phyloP scores from a whole-genome alignment of 2,888 invertebrate genomes.

The Orthosia gracilis region DNA sequence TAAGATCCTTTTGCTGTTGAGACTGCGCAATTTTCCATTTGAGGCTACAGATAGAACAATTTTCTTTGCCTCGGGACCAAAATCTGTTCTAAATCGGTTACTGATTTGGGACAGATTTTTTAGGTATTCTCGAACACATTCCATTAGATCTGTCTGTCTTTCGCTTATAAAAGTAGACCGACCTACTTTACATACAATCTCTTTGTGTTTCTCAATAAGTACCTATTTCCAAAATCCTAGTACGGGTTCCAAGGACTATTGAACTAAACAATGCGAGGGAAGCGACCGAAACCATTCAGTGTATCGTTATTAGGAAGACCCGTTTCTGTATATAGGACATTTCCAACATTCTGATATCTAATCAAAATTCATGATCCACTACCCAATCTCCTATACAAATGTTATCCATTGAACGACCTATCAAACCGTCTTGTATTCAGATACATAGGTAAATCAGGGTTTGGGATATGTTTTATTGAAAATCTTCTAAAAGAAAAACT shows the following conservation, averaged over 20 bases:
- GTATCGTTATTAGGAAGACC: constrained; percentile 49
- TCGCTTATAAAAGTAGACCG: not conserved
- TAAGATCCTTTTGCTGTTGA: constrained; percentile 52
- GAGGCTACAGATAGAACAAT: constrained; percentile 24
- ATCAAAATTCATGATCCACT: constrained; percentile 59
- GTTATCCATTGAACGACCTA: constrained; percentile 43
- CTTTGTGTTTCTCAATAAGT: constrained; percentile 30
- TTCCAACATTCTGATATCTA: constrained; percentile 50
- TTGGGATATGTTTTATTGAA: constrained; percentile 14
- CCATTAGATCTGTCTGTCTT: constrained; percentile 9
- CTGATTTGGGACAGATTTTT: constrained; percentile 36
- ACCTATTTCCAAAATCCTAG: constrained; percentile 26
- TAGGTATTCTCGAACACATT: constrained; percentile 4
- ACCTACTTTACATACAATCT: constrained; percentile 29
- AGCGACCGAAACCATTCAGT: constrained; percentile 40
- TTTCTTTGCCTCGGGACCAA: constrained; percentile 33
- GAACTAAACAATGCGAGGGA: constrained; percentile 42
- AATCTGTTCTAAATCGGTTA: constrained; percentile 31
- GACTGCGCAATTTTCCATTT: constrained; percentile 48
- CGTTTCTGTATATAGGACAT: constrained; percentile 44
- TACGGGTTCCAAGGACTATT: constrained; percentile 39
- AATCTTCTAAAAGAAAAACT: constrained; percentile 20
- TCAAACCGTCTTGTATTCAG: constrained; percentile 24
- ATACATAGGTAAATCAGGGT: constrained; percentile 22
- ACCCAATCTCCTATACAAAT: constrained; percentile 50